Evolutionary conservation across 2,113 vertebrate species (phyloP), one percentile per base, ranked within the genome.

Genomic region (Calyptommatus sinebrachiatus): DNA sequence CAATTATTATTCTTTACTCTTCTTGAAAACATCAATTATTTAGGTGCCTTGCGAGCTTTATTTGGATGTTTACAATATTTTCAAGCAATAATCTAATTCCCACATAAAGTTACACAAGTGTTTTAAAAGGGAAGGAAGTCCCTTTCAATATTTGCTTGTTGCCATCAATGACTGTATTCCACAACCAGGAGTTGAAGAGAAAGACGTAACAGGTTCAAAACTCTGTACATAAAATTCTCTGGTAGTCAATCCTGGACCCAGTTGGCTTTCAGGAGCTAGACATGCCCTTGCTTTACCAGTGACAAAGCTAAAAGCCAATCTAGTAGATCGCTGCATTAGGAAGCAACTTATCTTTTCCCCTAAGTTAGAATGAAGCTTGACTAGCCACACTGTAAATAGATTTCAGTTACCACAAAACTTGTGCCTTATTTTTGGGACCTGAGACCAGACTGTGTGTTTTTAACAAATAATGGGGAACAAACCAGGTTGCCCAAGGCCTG

Each of bases 1-100:
- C 76, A 78, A 26, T 22, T 75, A 62, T 69, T 70, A 31, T 12
- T 74, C 9, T 68, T 80, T 81, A 68, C 68, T 61, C 57, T 69
- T 73, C 9, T 5, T 61, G 69, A 67, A 67, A 28, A 74, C 65
- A 76, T 69, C 3, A 24, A 46, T 48, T 46, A 67, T 14, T 53
- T 41, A 5, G 21, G n/a, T 72, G 69, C 57, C 72, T 62, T 65
- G 16, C 60, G 26, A 41, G 41, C 63, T 41, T 69, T 29, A 60
- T 11, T 75, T 21, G 46, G 29, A 46, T 12, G 53, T 75, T 79
- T 72, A 72, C 78, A 70, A 62, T 41, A n/a, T 76, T 74, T 75
- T 48, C 11, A 76, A 69, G 53, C 61, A 21, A 20, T 5, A 68
- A 16, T 57, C 26, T 73, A 62, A 75, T 2, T 1, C 66, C 28